These are phyloP conservation scores for Campoletis sonorensis DNA, from an alignment of 1,140 invertebrate genomes.

Conservation along the genomic window DNA sequence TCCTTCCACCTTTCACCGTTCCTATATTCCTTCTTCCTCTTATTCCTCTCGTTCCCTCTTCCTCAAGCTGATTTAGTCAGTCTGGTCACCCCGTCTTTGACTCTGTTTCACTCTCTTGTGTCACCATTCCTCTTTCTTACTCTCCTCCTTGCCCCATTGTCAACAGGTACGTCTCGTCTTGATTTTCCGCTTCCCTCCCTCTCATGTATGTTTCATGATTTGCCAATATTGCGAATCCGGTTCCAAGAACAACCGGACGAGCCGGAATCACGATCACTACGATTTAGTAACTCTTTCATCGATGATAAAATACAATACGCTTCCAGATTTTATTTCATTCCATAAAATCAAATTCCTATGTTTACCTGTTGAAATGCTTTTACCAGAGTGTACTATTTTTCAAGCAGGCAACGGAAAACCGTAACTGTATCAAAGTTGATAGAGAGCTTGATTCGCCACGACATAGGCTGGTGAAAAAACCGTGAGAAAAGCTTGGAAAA, in stretches of 20 bases:
- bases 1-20: constrained; percentile 60
- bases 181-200: constrained; percentile 32
- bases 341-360: not conserved
- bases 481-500: constrained; percentile 43
- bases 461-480: not conserved
- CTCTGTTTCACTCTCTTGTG: constrained; percentile 3
- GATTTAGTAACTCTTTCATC: not conserved
- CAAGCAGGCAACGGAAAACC: not conserved
- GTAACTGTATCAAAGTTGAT: constrained; percentile 1
- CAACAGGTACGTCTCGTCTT: constrained; percentile 18
- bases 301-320: not conserved
- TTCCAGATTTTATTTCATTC: not conserved
- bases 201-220: constrained; percentile 48
- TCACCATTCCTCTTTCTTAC: constrained; percentile 19
- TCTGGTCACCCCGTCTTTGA: constrained; percentile 3
- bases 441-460: not conserved
- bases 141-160: constrained; percentile 9
- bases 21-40: constrained; percentile 53
- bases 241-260: not conserved
- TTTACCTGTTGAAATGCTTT: not conserved
- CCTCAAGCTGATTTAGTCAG: constrained; percentile 51
- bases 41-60: constrained; percentile 41
- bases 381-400: not conserved
- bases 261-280: not conserved
- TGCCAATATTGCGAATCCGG: constrained; percentile 22